phyloP scores from a whole-genome alignment of 1,140 invertebrate genomes.

The Pentalonia nigronervosa region DNA sequence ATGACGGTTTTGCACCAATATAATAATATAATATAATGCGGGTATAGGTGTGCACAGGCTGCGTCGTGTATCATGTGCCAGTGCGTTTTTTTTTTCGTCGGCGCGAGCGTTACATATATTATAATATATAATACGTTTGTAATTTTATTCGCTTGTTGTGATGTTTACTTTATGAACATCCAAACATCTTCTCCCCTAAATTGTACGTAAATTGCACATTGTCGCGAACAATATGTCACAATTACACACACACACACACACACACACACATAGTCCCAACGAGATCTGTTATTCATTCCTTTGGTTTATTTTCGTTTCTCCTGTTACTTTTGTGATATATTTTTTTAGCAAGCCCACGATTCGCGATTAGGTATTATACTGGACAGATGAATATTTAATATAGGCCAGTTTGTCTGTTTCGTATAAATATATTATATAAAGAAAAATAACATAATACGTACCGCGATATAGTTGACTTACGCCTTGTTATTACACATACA shows the following conservation, averaged over 20 bases:
- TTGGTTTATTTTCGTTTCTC: not conserved
- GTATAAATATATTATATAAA: not conserved
- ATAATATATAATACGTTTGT: not conserved
- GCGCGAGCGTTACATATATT: not conserved
- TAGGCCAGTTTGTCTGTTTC: not conserved
- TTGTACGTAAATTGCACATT: slow-evolving; percentile 26
- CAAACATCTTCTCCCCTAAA: not conserved
- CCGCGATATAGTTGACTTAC: not conserved
- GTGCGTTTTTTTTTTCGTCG: not conserved
- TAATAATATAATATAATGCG: not conserved
- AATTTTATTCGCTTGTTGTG: slow-evolving; percentile 16
- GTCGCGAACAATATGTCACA: slow-evolving; percentile 48
- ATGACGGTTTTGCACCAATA: not conserved
- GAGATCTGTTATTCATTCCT: not conserved
- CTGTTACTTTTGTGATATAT: not conserved
- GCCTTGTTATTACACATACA: not conserved
- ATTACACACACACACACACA: not conserved
- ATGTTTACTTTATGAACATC: slow-evolving; percentile 13
- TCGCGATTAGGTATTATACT: not conserved
- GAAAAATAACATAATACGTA: not conserved
- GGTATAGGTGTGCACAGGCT: not conserved
- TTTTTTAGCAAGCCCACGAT: not conserved
- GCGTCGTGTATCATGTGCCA: not conserved
- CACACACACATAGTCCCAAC: not conserved
- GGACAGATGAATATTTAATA: not conserved